Percentiles rank a stretch among this genome's conserved stretches.
Conservation (phyloP, 2,888 invertebrate genomes). For the Drosophila planitibia region DNA sequence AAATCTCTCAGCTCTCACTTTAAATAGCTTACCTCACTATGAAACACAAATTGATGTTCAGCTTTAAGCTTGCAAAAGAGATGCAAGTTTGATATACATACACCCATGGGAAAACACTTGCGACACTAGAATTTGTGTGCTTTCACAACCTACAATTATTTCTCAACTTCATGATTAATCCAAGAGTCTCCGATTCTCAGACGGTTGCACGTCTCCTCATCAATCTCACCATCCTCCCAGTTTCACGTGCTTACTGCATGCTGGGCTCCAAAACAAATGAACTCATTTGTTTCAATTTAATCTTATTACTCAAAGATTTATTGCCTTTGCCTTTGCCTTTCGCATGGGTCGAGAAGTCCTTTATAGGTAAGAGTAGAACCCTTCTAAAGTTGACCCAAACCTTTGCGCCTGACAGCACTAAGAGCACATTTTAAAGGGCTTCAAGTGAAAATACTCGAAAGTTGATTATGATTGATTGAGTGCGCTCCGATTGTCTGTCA, state of each 20-base stretch:
- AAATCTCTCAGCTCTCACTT: not conserved
- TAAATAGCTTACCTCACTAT: not conserved
- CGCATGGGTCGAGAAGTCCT: slow-evolving; percentile 66
- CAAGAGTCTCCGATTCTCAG: not conserved
- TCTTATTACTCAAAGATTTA: slow-evolving; percentile 72
- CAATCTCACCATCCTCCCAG: slow-evolving; percentile 17
- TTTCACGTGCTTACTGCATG: slow-evolving; percentile 17
- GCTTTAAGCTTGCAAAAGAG: not conserved
- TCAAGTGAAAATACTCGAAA: slow-evolving; percentile 59
- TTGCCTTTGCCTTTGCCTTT: slow-evolving; percentile 62
- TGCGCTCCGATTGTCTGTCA: slow-evolving; percentile 56
- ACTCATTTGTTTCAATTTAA: slow-evolving; percentile 77
- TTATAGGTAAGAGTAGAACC: slow-evolving; percentile 21
- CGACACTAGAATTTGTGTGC: slow-evolving; percentile 12
- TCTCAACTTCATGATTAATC: slow-evolving; percentile 12
- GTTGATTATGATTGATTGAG: slow-evolving; percentile 77
- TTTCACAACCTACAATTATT: slow-evolving; percentile 11
- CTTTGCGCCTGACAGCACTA: slow-evolving; percentile 20
- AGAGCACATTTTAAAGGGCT: slow-evolving; percentile 54
- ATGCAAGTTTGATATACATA: not conserved
- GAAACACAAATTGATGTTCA: not conserved
- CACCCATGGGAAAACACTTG: slow-evolving; percentile 4
- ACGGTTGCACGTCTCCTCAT: slow-evolving; percentile 3
- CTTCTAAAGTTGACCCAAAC: slow-evolving; percentile 41
- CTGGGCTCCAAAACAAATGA: slow-evolving; percentile 57